Evolutionary conservation across 1,140 invertebrate genomes (phyloP), one percentile per base, ranked within the genome.

Genomic region (Pollicipes pollicipes): DNA sequence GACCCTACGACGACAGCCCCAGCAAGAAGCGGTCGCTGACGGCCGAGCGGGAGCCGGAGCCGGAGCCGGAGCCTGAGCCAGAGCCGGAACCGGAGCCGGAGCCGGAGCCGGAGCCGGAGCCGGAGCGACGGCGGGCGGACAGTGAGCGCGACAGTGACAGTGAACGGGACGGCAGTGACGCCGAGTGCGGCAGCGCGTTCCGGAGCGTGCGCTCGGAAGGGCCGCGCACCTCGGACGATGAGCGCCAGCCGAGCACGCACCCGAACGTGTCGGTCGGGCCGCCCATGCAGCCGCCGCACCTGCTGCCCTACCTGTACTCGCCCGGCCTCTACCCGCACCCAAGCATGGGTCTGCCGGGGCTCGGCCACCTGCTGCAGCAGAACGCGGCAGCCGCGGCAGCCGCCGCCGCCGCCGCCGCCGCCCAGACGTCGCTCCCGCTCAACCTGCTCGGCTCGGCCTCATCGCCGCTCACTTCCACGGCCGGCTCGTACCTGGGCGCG

Each of bases 221-320:
- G 58, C 45, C 64, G 66, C 70, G n/a, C n/a, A n/a, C n/a, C n/a
- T n/a, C n/a, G 71, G 64, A 72, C 72, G 70, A 73, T 72, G 70
- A 73, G 74, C 30, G 74, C 71, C 74, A 29, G 70, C 70, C 26
- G 70, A 69, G 37, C 71, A 67, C 32, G 30, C 64, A 32, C 26
- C 75, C 75, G 30, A 91, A 92, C 80, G 90, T 93, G 30, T 90
- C 88, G 10, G 87, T 93, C 6, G 91, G 91, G 17, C 90, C 90
- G 28, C 90, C 91, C 16, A 87, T 92, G 21, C 90, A 93, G 76
- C 90, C 90, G 21, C 78, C 78, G 27, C 86, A 87, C 77, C 82
- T 93, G 68, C 81, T 94, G 74, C 91, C 91, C 70, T 95, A 93
- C 82, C 85, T 95, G 26, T 93, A 93, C 78, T 88, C 88, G n/a